Base-by-base conservation (phyloP, 1,140 invertebrate genomes). In the Hydropsyche tenuis region DNA sequence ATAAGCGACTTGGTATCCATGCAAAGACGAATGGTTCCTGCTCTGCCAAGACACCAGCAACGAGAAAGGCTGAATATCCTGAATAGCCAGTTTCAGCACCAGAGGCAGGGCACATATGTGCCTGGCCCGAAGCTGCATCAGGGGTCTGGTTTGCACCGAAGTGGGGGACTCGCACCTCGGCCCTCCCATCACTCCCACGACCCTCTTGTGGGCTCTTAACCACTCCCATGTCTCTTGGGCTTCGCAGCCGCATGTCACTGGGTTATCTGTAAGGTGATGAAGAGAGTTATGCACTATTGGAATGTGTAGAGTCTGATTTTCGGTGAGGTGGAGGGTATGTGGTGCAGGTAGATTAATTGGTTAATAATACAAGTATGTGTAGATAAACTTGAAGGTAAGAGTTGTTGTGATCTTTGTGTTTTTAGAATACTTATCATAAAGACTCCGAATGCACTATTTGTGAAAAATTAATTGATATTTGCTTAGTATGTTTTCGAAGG, bases 11-110 rank as follows among this genome's bases (percentile, higher is more conserved):
- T 93, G 91, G 81, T 93, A 96, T 63, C 93, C 94, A 77, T 90
- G 90, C 69, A 97, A 87, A 20, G 92, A 91, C 14, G 91, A 92
- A 82, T 94, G 91, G 85, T 96, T 95, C 77, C 94, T 88, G 77
- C 93, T 93, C 81, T 95, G 92, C 94, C 94, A 96, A 65, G 93
- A 92, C 12, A 96, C 92, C 66, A 94, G 85, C 37, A 96, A 90
- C n/a, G 92, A 93, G 82, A 92, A 93, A 1, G 93, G 93, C 82
- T 95, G 93, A 37, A 96, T 92, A 81, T 95, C 93, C 83, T 94
- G 91, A 76, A 95, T 93, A 72, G 92, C 92, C 23, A 96, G 86
- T 81, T 92, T 91, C 48, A 92, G 85, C 74, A 96, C 89, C 75
- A 94, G 84, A 5, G 93, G 93, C 64, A 90, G 87, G 71, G 93